phyloP scores from a whole-genome alignment of 2,888 invertebrate species.

The Rotaria socialis region DNA sequence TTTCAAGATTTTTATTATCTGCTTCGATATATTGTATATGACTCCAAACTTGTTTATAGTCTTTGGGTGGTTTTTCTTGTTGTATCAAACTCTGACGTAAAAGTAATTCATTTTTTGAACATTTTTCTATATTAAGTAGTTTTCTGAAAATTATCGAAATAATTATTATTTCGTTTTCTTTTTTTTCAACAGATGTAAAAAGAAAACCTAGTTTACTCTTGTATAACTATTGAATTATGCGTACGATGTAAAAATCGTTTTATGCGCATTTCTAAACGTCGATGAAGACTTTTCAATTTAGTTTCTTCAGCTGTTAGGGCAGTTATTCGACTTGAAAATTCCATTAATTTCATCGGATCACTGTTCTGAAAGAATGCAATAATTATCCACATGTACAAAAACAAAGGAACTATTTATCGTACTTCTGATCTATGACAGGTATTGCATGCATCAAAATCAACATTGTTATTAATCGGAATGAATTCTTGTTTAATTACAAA shows the following conservation, averaged over 20 bases:
- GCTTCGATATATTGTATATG: not conserved
- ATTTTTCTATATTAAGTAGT: constrained; percentile 17
- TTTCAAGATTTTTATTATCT: not conserved
- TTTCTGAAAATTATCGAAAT: not conserved
- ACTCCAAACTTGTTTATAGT: not conserved
- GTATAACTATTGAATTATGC: not conserved
- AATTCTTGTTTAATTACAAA: not conserved
- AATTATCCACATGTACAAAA: not conserved
- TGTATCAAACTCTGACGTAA: not conserved
- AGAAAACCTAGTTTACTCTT: not conserved
- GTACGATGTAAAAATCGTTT: constrained; percentile 24
- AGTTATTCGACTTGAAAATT: not conserved
- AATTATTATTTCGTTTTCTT: too few species aligned
- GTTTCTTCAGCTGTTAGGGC: not conserved
- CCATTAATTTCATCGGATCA: not conserved
- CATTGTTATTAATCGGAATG: not conserved
- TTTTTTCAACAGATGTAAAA: not conserved
- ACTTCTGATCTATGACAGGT: constrained; percentile 5
- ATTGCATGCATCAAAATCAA: not conserved
- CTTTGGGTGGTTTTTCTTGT: not conserved
- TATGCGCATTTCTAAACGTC: not conserved
- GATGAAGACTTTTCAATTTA: not conserved
- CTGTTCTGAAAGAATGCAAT: not conserved
- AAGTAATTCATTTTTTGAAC: constrained; percentile 1
- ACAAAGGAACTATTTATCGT: not conserved